Base-by-base conservation (phyloP, 2,888 invertebrate species). In the Ferdinandea cuprea region DNA sequence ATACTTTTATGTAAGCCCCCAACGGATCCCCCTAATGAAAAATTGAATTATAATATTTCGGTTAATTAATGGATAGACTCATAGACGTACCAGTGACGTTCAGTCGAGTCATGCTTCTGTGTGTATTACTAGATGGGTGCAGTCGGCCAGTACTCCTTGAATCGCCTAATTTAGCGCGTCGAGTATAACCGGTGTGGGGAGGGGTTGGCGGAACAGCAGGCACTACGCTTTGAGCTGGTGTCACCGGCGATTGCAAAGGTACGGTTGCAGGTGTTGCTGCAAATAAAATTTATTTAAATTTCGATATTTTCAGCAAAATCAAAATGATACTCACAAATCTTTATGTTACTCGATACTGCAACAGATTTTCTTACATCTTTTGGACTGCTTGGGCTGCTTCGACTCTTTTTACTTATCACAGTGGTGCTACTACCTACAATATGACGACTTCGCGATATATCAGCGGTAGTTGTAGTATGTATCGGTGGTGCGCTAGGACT, bases 1-100 rank as follows among this genome's bases (percentile, higher is more conserved):
- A 96, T 95, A 89, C 96, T 96, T 89, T 95, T 96, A 89, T 96
- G 95, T 3, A 96, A 92, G 0, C 95, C 96, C 7, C 95, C 95
- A 11, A 95, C 94, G 0, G 95, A 95, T 13, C 95, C 95, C 37
- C 86, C 86, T 85, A 58, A 11, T 52, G 74, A 25, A 21, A 59
- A 2, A 61, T 8, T 13, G 2, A 13, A 11, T 35, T 13, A 28
- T 19, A 3, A 68, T 11, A 52, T 17, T 13, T 40, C 7, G 13
- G 7, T 15, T 7, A 13, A 13, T 15, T 40, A 40, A 15, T 13
- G 15, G 7, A 40, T n/a, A n/a, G n/a, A 13, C 8, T 40, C 15
- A 8, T 13, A 13, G 3, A 65, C 9, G 4, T 69, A 93, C 94
- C 94, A 71, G 94, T 94, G 71, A 95, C 93, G 89, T 95, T 95